Base-by-base conservation (phyloP, 2,113 vertebrate genomes). In the Albula goreensis region DNA sequence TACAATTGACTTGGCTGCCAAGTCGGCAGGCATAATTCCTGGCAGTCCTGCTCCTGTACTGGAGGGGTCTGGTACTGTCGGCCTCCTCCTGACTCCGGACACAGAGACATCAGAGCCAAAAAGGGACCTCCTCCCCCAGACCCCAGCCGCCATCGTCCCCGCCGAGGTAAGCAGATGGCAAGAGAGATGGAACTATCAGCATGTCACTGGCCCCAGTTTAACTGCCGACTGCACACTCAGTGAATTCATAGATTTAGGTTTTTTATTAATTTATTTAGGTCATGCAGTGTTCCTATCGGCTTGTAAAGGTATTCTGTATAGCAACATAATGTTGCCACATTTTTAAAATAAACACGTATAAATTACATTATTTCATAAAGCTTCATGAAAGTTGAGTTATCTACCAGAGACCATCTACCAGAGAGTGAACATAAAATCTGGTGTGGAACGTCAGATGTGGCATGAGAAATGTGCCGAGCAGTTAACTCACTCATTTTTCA, bases 11-110 rank as follows among this genome's bases (percentile, higher is more conserved):
- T 91, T 98, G 89, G 98, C 98, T 83, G 98, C 98, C 22, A 98
- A 97, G 88, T 97, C 97, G 89, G 98, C 98, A 11, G 98, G 98
- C 82, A 99, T 99, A 91, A 98, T 99, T 84, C 98, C 98, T 0
- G 95, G 94, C 83, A 97, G 96, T 90, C 96, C 97, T 2, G 88
- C 97, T 85, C 95, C 91, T 17, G 95, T 97, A 74, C 86, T 96
- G 57, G 95, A 96, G 3, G 66, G 91, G 25, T 78, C 93, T 0
- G 3, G 86, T 79, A 85, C 70, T 85, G 95, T 90, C 86, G 85
- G 88, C 78, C 8, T 60, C 51, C 7, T 90, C 0, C 31, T 96
- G 81, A 90, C 95, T 10, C 89, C 96, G 0, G 94, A 96, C 0
- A 82, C 92, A 7, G 89, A 94, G 82, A 77, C 82, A 1, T 12